Conservation (phyloP, 2,888 invertebrate species). For the Agriopis aurantiaria region DNA sequence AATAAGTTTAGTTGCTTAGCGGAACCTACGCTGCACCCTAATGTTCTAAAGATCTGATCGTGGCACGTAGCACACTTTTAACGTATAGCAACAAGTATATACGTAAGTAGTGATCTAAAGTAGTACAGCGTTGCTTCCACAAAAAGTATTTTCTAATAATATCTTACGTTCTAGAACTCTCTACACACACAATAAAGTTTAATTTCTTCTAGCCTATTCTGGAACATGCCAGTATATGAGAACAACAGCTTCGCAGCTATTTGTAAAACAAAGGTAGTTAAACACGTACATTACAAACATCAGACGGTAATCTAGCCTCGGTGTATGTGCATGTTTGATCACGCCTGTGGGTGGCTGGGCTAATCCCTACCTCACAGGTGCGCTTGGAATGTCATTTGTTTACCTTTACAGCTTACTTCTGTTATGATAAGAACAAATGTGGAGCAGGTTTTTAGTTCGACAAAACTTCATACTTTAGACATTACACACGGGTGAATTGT, state of each 20-base stretch:
- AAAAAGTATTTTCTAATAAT: no score
- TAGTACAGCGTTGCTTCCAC: no score
- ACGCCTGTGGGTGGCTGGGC: constrained; percentile 42
- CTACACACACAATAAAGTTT: background rate
- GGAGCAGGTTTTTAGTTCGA: no score
- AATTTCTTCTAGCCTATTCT: constrained; percentile 2
- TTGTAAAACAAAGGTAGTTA: constrained; percentile 52
- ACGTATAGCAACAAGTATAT: no score
- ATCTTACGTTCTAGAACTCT: no score
- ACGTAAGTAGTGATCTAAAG: no score
- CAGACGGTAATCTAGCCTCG: constrained; percentile 29
- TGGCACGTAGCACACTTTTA: no score
- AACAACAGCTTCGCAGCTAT: constrained; percentile 37
- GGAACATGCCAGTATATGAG: constrained; percentile 24
- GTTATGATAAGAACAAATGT: background rate
- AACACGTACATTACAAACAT: constrained; percentile 49
- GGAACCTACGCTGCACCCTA: no score
- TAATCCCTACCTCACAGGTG: constrained; percentile 44
- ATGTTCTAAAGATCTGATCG: no score
- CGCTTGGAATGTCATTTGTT: constrained; percentile 18
- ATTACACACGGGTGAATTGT: no score
- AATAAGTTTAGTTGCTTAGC: no score
- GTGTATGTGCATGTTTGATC: constrained; percentile 36
- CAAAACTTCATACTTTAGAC: no score
- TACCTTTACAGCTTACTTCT: constrained; percentile 2